phyloP scores from a whole-genome alignment of 2,797 vertebrate genomes.

The Oceanodroma leucorhoa region DNA sequence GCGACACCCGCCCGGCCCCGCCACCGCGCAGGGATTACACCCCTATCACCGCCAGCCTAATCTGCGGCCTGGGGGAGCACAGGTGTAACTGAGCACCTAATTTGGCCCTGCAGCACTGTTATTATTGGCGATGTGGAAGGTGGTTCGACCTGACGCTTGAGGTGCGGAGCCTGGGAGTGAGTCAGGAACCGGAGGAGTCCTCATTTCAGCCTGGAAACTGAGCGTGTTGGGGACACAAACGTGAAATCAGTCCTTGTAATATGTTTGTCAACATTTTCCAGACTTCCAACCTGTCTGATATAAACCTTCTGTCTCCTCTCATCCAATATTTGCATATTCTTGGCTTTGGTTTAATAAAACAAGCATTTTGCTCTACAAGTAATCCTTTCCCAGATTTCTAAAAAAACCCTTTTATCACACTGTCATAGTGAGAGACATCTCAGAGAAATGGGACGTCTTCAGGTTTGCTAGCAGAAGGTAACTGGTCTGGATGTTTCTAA shows the following conservation, averaged over 20 bases:
- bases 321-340: background rate
- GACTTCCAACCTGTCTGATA: background rate
- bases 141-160: rapidly evolving
- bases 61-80: rapidly evolving
- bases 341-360: background rate
- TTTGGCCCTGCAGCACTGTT: rapidly evolving
- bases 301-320: background rate
- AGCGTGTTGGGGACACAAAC: rapidly evolving
- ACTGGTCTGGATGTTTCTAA: background rate
- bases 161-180: rapidly evolving
- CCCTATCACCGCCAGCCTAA: background rate
- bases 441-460: background rate
- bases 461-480: background rate
- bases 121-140: background rate
- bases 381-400: background rate
- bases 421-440: background rate
- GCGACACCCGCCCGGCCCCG: background rate
- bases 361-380: background rate
- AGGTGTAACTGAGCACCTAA: background rate
- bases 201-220: background rate
- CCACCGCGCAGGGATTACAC: rapidly evolving
- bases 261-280: background rate
- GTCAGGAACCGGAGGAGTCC: rapidly evolving
- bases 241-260: background rate
- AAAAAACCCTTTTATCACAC: background rate